Percentiles rank a stretch among this genome's conserved stretches.
Evolutionary conservation across 2,113 vertebrate species (phyloP).

Genomic region (Pampusana beccarii): DNA sequence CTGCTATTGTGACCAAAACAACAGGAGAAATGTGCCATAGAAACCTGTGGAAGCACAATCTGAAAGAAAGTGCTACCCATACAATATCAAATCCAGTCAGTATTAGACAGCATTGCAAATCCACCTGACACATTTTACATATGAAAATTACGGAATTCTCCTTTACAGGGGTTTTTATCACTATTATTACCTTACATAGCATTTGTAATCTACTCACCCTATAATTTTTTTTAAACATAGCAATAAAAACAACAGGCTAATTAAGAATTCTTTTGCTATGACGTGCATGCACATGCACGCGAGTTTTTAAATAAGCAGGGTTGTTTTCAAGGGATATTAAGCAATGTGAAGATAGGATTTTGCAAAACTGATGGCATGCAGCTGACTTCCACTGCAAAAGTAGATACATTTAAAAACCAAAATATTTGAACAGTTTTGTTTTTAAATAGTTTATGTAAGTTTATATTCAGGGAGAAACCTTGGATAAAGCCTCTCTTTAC

Average conservation of each 20-base stretch:
- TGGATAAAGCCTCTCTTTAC: neutral
- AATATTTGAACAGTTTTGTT: neutral
- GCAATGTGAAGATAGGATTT: neutral
- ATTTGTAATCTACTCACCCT: neutral
- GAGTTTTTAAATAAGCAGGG: neutral
- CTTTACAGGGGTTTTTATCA: neutral
- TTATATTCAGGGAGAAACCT: neutral
- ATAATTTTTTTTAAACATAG: neutral
- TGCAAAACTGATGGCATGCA: neutral
- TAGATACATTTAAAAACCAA: neutral
- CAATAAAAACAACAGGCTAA: neutral
- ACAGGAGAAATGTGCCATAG: rapidly evolving
- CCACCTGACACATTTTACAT: neutral
- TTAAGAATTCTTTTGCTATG: neutral
- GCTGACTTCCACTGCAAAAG: neutral
- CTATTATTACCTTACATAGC: neutral
- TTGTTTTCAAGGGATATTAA: neutral
- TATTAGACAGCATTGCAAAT: neutral
- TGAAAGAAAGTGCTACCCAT: neutral
- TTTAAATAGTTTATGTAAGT: neutral
- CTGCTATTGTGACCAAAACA: neutral
- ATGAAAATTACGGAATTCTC: neutral
- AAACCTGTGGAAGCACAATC: neutral
- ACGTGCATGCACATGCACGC: neutral
- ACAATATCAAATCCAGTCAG: neutral